Percentiles rank a stretch among this genome's conserved stretches.
phyloP scores from a whole-genome alignment of 2,113 vertebrate genomes.

The Corvus cornix region DNA sequence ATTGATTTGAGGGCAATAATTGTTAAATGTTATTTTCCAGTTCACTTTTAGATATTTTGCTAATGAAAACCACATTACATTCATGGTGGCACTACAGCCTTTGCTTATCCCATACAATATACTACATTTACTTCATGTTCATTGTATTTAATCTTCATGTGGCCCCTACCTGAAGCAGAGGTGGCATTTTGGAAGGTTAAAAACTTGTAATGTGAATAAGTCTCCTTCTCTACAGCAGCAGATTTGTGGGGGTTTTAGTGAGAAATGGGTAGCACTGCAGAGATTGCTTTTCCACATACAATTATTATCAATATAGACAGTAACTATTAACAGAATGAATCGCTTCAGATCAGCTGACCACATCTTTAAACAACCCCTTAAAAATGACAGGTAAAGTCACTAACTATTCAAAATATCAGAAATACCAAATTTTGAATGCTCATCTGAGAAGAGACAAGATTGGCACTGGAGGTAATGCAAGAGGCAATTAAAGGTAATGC shows the following conservation, averaged over 20 bases:
- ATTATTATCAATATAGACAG: background rate
- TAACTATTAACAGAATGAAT: background rate
- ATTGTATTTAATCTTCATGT: background rate
- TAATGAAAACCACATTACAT: background rate
- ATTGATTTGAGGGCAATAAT: slow-evolving; percentile 25
- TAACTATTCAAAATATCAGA: background rate
- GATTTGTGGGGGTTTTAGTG: background rate
- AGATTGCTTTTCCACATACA: background rate
- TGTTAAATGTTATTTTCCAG: slow-evolving; percentile 26
- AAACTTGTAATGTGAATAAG: background rate
- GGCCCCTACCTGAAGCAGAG: background rate
- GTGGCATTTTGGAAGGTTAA: background rate
- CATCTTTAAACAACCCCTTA: background rate
- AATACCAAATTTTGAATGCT: background rate
- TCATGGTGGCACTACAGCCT: background rate
- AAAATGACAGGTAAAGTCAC: background rate
- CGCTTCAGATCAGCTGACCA: background rate
- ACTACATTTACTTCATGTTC: background rate
- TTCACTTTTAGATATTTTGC: slow-evolving; percentile 17
- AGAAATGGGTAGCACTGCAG: background rate
- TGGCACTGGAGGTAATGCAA: background rate
- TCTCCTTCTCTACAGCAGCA: background rate
- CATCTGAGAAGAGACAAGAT: background rate
- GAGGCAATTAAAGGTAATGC: background rate
- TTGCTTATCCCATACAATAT: background rate